A percentile compares a stretch with the other conserved stretches of the same genome.
phyloP scores from a whole-genome alignment of 92 coral and sea anemone species.

The Porites rus region DNA sequence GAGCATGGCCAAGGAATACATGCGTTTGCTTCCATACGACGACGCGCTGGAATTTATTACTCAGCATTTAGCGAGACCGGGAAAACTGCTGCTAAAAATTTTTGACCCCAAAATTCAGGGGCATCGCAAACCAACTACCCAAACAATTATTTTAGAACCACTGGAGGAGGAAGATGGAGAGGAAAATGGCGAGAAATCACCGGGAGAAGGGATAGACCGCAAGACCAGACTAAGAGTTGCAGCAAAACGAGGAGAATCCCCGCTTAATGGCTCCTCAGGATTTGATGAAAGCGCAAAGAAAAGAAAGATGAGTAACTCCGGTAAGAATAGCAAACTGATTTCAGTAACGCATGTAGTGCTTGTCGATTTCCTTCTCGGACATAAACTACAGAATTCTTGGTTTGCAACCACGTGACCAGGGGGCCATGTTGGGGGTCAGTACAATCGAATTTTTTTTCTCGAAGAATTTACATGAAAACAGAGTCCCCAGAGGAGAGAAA shows the following conservation, averaged over 20 bases:
- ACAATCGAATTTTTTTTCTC: no score
- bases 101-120: neutral
- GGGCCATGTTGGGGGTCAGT: no score
- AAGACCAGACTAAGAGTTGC: neutral
- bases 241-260: conserved; percentile 9
- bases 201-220: neutral
- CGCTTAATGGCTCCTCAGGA: neutral
- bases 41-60: conserved; percentile 17
- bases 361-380: no score
- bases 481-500: no score
- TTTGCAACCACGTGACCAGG: no score
- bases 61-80: conserved; percentile 5
- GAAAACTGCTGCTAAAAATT: neutral
- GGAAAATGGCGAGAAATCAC: conserved; percentile 1
- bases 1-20: neutral
- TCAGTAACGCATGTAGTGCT: no score
- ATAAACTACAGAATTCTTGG: no score
- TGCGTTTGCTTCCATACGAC: conserved; percentile 17
- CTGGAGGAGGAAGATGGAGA: neutral
- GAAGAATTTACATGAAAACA: no score
- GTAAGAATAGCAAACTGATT: neutral
- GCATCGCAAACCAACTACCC: neutral
- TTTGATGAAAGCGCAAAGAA: conserved; percentile 2
- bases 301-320: conserved; percentile 5
- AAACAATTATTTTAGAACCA: conserved; percentile 24